phyloP scores from a whole-genome alignment of 2,797 vertebrate species.

The Sebastolobus altivelis region DNA sequence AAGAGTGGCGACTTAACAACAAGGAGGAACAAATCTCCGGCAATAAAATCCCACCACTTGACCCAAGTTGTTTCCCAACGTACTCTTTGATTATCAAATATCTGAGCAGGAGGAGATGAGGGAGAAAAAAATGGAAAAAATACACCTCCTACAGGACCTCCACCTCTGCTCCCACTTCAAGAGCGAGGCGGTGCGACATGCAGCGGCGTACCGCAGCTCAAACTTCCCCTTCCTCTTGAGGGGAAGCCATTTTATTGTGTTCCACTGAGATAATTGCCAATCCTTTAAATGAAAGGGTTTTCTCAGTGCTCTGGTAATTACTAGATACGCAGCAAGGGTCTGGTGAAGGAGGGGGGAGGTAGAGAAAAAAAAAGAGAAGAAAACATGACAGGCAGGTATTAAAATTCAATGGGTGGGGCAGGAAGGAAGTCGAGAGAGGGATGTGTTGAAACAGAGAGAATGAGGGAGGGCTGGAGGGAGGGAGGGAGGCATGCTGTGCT shows the following conservation, averaged over 20 bases:
- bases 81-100: constrained; percentile 67
- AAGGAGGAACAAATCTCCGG: constrained; percentile 65
- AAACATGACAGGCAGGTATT: constrained; percentile 85
- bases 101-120: constrained; percentile 38
- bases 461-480: constrained; percentile 60
- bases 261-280: constrained; percentile 85
- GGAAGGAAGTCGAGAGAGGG: constrained; percentile 77
- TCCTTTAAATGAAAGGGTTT: constrained; percentile 87
- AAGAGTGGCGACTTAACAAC: constrained; percentile 61
- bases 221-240: constrained; percentile 83
- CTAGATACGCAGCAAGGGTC: constrained; percentile 83
- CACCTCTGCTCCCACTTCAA: constrained; percentile 79
- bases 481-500: constrained; percentile 59
- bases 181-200: constrained; percentile 72
- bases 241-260: constrained; percentile 85
- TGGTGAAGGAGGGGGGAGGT: constrained; percentile 68
- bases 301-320: constrained; percentile 84
- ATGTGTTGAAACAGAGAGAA: constrained; percentile 80
- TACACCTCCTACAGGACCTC: constrained; percentile 70
- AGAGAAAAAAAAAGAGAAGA: constrained; percentile 50
- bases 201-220: constrained; percentile 77
- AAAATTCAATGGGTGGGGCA: constrained; percentile 82
- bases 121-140: constrained; percentile 17
- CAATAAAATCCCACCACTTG: constrained; percentile 55
- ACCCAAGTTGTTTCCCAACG: constrained; percentile 46